A percentile compares a stretch with the other conserved stretches of the same genome.
phyloP scores from a whole-genome alignment of 1,140 invertebrate species.

The Caligus rogercresseyi region DNA sequence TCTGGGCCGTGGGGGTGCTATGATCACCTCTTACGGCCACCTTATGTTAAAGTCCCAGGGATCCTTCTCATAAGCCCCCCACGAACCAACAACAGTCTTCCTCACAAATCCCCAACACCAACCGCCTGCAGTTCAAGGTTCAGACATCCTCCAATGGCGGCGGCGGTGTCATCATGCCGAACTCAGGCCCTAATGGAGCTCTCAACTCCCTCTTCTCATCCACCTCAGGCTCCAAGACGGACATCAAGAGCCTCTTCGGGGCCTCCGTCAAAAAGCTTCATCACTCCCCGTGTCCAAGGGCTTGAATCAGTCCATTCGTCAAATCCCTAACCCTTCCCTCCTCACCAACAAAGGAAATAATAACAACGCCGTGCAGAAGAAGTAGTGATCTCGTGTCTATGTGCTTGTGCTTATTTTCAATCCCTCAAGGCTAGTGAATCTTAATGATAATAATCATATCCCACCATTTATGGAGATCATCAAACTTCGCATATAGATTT shows the following conservation, averaged over 20 bases:
- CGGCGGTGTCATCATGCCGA: too few species aligned
- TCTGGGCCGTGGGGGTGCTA: neutral
- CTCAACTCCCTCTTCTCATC: neutral
- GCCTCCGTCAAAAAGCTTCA: neutral
- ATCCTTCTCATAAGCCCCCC: neutral
- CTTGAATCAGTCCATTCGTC: slow-evolving; percentile 21
- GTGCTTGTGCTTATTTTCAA: neutral
- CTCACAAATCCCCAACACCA: neutral
- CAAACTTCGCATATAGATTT: too few species aligned
- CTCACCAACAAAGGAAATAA: slow-evolving; percentile 11
- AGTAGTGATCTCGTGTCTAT: too few species aligned
- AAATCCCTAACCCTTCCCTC: slow-evolving; percentile 23
- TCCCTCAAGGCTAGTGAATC: neutral
- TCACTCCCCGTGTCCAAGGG: slow-evolving; percentile 20
- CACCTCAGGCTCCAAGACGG: neutral
- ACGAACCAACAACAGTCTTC: neutral
- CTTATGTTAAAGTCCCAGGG: neutral
- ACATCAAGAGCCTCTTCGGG: neutral
- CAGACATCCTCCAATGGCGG: too few species aligned
- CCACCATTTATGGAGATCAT: too few species aligned
- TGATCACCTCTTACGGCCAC: neutral
- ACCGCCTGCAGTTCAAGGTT: neutral
- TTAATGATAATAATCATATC: too few species aligned
- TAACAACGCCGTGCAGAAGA: neutral
- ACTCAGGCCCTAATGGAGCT: too few species aligned